Evolutionary conservation across 2,888 invertebrate species (phyloP), one percentile per base, ranked within the genome.

Genomic region (Chaitophorus viminalis): DNA sequence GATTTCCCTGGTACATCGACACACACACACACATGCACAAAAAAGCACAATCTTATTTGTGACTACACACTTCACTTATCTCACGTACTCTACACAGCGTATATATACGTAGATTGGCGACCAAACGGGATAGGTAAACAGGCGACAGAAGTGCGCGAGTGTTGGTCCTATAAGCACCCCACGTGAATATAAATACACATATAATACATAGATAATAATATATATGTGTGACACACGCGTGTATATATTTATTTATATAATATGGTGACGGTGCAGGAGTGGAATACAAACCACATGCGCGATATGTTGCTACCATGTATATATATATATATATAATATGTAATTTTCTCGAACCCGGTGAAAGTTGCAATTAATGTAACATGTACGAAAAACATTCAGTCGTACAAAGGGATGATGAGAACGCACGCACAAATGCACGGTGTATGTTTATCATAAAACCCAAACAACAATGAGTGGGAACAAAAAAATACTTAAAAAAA

Each of bases 21-120:
- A 46, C 76, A 2, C n/a, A 75, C 39, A 3, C 39, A 14, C 39
- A 25, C 4, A 18, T 4, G 2, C 2, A 6, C 17, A 36, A 6
- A 8, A 39, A n/a, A n/a, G 81, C 75, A n/a, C 39, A 39, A 84
- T 84, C 60, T 84, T 76, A 39, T 75, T 75, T 75, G 74, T 36
- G 52, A 54, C 70, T 75, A 72, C 36, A 74, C 52, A 75, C 74
- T 75, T 75, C 65, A 75, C 75, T 84, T 76, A 39, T 76, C 83
- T 75, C 75, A 84, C 75, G 83, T 84, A 21, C 83, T 6, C 52
- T 29, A 25, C 39, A 9, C 9, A 36, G 65, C 54, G 60, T 3
- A 25, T 18, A 21, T 29, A 29, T n/a, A 29, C 68, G n/a, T 11
- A 68, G 68, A 81, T 81, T 29, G 68, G 65, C n/a, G n/a, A 81